phyloP scores from a whole-genome alignment of 2,113 vertebrate genomes.

The Heterotis niloticus region DNA sequence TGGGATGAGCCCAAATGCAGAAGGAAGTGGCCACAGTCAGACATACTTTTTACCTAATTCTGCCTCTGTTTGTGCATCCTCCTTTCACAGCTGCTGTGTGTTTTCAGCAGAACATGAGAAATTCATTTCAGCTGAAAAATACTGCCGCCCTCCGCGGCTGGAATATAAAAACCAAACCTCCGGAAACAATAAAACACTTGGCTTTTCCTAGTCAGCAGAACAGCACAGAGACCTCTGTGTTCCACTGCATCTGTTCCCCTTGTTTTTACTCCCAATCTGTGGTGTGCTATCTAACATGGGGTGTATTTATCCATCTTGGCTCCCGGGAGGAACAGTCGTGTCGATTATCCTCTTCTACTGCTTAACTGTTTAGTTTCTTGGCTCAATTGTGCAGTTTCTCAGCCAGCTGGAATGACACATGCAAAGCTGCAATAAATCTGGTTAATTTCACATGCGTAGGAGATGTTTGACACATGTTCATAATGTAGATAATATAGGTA shows the following conservation, averaged over 20 bases:
- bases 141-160: constrained; percentile 21
- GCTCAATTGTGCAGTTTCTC: neutral
- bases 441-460: no score
- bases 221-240: neutral
- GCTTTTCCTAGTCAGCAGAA: constrained; percentile 2
- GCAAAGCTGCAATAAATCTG: neutral
- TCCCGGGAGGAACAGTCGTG: neutral
- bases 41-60: constrained; percentile 4
- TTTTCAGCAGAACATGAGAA: constrained; percentile 48
- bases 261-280: neutral
- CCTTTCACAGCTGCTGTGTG: neutral
- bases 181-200: constrained; percentile 11
- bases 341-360: neutral
- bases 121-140: constrained; percentile 57
- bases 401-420: neutral
- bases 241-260: neutral
- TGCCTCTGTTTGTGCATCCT: neutral
- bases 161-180: constrained; percentile 32
- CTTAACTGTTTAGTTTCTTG: no score
- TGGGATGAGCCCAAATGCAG: neutral
- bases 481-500: no score
- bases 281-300: neutral
- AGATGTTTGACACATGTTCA: no score
- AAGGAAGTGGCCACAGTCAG: constrained; percentile 40
- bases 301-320: neutral